Conservation (phyloP, 2,113 vertebrate genomes). For the Rissa tridactyla region DNA sequence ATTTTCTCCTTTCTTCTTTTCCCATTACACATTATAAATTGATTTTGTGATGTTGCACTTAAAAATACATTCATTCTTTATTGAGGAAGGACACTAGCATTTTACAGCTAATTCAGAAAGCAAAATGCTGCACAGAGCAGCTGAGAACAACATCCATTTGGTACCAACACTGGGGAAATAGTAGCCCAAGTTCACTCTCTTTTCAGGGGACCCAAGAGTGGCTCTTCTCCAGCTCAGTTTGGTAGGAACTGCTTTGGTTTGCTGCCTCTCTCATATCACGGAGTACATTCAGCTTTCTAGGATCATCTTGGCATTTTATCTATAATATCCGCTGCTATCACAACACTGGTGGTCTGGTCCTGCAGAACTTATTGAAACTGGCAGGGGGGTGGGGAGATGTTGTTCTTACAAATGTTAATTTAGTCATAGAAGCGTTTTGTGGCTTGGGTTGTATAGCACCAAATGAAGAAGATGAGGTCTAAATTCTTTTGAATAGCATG, state of each 20-base stretch:
- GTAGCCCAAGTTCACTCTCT: neutral
- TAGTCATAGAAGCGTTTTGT: neutral
- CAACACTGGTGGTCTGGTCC: neutral
- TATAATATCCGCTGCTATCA: neutral
- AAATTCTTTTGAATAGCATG: neutral
- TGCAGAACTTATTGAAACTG: neutral
- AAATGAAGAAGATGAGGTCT: neutral
- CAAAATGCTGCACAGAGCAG: neutral
- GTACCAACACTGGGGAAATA: neutral
- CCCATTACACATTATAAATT: neutral
- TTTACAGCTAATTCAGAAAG: neutral
- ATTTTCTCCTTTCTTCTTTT: neutral
- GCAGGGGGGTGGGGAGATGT: accelerated
- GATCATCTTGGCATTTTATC: neutral
- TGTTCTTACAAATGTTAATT: neutral
- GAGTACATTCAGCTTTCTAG: neutral
- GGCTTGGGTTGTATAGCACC: neutral
- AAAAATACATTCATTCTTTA: neutral
- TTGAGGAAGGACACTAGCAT: neutral
- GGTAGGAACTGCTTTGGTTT: neutral
- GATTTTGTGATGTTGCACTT: neutral
- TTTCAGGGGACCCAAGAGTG: neutral
- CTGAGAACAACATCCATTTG: neutral
- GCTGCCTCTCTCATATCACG: neutral
- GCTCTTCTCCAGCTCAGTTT: neutral